Base-by-base conservation (phyloP, 2,113 vertebrate species). In the Osmerus mordax region DNA sequence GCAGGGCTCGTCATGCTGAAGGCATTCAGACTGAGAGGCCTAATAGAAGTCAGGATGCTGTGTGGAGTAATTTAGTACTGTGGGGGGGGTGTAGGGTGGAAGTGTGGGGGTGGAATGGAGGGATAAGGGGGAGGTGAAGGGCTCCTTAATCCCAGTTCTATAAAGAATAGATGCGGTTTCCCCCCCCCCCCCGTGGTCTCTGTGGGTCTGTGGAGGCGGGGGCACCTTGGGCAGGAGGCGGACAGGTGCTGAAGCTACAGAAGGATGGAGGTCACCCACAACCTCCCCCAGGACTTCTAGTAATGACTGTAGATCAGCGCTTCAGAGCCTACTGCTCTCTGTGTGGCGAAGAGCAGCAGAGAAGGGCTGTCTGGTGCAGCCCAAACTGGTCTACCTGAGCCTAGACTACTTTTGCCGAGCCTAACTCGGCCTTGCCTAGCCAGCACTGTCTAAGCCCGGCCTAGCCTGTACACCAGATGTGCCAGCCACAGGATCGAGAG, bases 21-120 rank as follows among this genome's bases (percentile, higher is more conserved):
- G 90, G 90, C 83, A 92, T 89, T 83, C 86, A 87, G 88, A 91
- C 91, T 92, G 86, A 92, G 87, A 77, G 80, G 84, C 79, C 72
- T 89, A 84, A 84, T 88, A 85, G 86, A 87, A 85, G 84, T 72
- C 71, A 84, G 87, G 81, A 89, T 90, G 88, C 87, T 81, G 82
- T 88, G 91, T 84, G 73, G 82, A 82, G 82, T 89, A 87, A 91
- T 90, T 87, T 88, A 87, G 84, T 82, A 83, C 86, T 8, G 53
- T 70, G 78, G 87, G 87, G 86, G 54, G 73, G 83, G 83, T 32
- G 79, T 1, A 1, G 12, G 14, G 66, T 21, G 56, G 77, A 78
- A 41, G 69, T 65, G 7, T 67, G 36, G 65, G 67, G 59, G 67
- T 21, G 16, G 28, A n/a, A 18, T 18, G 32, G 62, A 36, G 29